Evolutionary conservation across 2,113 vertebrate species (phyloP), one percentile per base, ranked within the genome.

Genomic region (Carettochelys insculpta): DNA sequence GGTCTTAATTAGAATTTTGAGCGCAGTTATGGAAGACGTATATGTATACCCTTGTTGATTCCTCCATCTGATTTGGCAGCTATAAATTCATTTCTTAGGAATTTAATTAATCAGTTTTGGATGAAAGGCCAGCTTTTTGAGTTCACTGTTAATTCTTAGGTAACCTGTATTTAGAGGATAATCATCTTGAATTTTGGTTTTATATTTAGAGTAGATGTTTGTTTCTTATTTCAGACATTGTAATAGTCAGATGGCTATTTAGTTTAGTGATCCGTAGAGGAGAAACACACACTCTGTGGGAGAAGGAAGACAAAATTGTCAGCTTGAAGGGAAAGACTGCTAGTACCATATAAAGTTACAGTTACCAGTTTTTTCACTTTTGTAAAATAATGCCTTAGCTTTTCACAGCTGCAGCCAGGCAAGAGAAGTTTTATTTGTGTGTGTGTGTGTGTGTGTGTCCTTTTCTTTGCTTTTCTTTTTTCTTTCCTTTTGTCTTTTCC

Each of bases 21-120:
- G 90, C 96, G 95, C 87, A 94, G 90, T 94, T 95, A 27, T 94
- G 75, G 92, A 97, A 96, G 80, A 76, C 88, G 80, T 3, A 1
- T 87, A 93, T 96, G 90, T 97, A 93, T 95, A 91, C 95, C 94
- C 88, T 84, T 97, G 97, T 95, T 90, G 95, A 95, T 95, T 94
- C 85, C 78, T 97, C 94, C 94, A 95, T 97, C 95, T 97, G 96
- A 98, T 97, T 98, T 96, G 96, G 85, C 88, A 95, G 96, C 95
- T 95, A 95, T 75, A 82, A 96, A 96, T 91, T 93, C 11, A 1
- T 97, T 97, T 97, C 95, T 94, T 92, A 92, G 96, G 94, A 97
- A 97, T 97, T n/a, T 97, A 97, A 97, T 97, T 98, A 97, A 97
- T 97, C 97, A 97, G 94, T 94, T 96, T 97, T 97, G 97, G 97